Evolutionary conservation across 2,797 vertebrate species (phyloP).

Genomic region (Fundulus diaphanus): DNA sequence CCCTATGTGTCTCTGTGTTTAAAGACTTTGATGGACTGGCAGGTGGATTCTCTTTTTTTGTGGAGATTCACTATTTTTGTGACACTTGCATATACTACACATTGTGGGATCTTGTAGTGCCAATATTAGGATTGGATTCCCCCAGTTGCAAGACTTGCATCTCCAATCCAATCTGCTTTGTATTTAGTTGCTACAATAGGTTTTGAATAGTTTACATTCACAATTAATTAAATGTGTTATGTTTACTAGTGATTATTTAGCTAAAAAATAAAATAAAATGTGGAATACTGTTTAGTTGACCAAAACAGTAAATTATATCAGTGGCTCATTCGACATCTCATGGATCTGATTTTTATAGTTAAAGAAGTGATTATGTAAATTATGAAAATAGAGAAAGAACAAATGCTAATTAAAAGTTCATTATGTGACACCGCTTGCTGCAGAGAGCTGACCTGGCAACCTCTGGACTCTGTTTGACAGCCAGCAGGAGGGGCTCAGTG

Average conservation of each 20-base stretch:
- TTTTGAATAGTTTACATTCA: background rate
- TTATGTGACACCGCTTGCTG: background rate
- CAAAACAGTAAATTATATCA: background rate
- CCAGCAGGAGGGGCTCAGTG: constrained; percentile 86
- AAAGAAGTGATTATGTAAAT: background rate
- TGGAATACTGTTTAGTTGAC: background rate
- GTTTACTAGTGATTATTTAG: background rate
- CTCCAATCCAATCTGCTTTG: background rate
- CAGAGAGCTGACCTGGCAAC: constrained; percentile 84
- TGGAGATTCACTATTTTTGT: background rate
- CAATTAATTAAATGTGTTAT: background rate
- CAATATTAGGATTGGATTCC: background rate
- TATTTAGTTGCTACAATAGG: background rate
- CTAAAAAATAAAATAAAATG: background rate
- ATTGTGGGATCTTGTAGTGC: background rate
- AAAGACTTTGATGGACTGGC: background rate
- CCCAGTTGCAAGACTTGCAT: background rate
- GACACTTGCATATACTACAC: background rate
- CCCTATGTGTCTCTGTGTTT: background rate
- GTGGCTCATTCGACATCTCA: too few species aligned
- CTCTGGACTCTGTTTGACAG: constrained; percentile 82
- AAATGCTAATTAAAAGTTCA: background rate
- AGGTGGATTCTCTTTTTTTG: background rate
- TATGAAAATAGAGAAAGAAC: background rate
- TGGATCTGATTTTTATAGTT: background rate